phyloP scores from a whole-genome alignment of 2,113 vertebrate genomes.

The Poicephalus gulielmi region DNA sequence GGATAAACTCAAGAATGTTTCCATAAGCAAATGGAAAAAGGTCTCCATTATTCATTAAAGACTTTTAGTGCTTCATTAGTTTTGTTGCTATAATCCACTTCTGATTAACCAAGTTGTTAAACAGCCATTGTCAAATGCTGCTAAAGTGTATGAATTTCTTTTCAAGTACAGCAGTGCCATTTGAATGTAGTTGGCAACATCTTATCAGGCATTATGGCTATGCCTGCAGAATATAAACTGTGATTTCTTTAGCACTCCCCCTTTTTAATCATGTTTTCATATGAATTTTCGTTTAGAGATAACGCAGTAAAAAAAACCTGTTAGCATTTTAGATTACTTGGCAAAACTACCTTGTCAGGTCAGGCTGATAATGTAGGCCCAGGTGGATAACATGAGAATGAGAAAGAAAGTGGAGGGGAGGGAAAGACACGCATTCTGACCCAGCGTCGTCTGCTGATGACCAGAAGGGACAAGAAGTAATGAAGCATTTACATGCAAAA shows the following conservation, averaged over 20 bases:
- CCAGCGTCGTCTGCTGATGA: background rate
- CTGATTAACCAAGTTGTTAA: conserved; percentile 38
- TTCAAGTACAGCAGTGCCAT: background rate
- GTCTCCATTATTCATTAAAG: conserved; percentile 34
- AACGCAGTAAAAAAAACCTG: background rate
- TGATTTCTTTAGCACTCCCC: background rate
- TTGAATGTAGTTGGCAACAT: background rate
- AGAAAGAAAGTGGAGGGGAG: background rate
- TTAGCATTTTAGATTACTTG: background rate
- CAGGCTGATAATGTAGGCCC: rapidly evolving
- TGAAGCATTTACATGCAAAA: background rate
- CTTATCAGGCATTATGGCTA: background rate
- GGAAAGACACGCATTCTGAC: background rate
- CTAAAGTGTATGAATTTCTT: conserved; percentile 26
- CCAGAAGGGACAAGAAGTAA: background rate
- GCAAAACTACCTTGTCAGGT: background rate
- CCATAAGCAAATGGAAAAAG: background rate
- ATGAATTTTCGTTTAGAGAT: background rate
- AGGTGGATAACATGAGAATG: background rate
- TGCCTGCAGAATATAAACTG: background rate
- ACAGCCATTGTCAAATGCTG: conserved; percentile 29
- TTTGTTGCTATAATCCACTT: conserved; percentile 34
- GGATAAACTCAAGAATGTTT: background rate
- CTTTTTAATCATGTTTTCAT: background rate
- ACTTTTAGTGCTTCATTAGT: conserved; percentile 46